Evolutionary conservation across 2,113 vertebrate species (phyloP).

Genomic region (Tetraodon nigroviridis): DNA sequence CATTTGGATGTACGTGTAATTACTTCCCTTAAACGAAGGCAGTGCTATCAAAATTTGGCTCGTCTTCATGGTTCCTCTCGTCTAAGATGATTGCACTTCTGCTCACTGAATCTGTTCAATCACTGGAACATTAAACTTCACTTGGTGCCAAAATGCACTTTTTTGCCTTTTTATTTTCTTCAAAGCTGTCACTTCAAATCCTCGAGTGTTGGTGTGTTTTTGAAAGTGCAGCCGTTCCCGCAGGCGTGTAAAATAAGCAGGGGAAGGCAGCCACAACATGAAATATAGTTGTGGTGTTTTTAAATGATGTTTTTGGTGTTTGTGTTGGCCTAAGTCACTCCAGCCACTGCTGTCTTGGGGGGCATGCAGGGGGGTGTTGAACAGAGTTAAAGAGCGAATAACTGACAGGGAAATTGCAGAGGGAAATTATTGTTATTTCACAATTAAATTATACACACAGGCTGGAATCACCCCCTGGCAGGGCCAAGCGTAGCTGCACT

Average conservation of each 20-base stretch:
- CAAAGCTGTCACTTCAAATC: conserved; percentile 4
- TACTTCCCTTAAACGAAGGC: no score
- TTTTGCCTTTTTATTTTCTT: conserved; percentile 1
- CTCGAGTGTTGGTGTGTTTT: not conserved
- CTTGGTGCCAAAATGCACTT: conserved; percentile 1
- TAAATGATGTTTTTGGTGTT: conserved; percentile 62
- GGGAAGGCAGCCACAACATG: conserved; percentile 29
- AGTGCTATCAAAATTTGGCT: no score
- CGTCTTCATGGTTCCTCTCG: no score
- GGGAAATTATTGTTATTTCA: conserved; percentile 73
- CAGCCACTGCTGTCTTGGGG: conserved; percentile 56
- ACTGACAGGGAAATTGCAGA: conserved; percentile 69
- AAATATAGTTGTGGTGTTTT: conserved; percentile 53
- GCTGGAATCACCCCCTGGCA: conserved; percentile 67
- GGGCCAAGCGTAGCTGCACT: conserved; percentile 48
- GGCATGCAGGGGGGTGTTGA: conserved; percentile 19
- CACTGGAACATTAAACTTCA: conserved; percentile 1
- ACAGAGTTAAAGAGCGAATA: conserved; percentile 47
- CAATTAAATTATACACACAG: conserved; percentile 72
- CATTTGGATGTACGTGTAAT: no score
- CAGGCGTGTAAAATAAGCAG: conserved; percentile 42
- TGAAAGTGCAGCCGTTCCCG: conserved; percentile 12
- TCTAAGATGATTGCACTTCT: not conserved
- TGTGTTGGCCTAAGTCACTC: conserved; percentile 43
- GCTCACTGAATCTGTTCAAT: not conserved